Percentiles rank a stretch among this genome's conserved stretches.
Evolutionary conservation across 2,888 invertebrate species (phyloP).

Genomic region (Congeria kusceri): DNA sequence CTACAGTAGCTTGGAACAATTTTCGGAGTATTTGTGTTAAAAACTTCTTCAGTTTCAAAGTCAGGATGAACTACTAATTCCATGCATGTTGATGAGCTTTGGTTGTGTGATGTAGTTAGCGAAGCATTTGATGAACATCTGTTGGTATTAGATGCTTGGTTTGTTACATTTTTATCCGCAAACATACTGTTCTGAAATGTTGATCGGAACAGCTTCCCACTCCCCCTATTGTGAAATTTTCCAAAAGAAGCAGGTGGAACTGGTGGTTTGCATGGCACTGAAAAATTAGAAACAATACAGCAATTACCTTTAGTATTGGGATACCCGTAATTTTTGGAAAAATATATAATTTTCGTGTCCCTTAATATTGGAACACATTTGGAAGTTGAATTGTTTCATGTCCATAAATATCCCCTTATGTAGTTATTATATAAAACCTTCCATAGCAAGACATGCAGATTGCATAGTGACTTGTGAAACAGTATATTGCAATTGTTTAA

Average conservation of each 20-base stretch:
- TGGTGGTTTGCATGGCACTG: slow-evolving; percentile 58
- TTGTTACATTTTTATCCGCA: slow-evolving; percentile 9
- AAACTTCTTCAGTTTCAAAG: slow-evolving; percentile 17
- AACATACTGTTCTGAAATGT: slow-evolving; percentile 60
- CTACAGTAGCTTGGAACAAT: slow-evolving; percentile 44
- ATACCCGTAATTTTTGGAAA: too few relatives aligned
- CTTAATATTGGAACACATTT: too few relatives aligned
- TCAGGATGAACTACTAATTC: slow-evolving; percentile 45
- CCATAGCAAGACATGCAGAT: too few relatives aligned
- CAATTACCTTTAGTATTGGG: too few relatives aligned
- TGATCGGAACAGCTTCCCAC: slow-evolving; percentile 66
- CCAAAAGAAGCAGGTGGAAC: slow-evolving; percentile 53
- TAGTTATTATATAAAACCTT: too few relatives aligned
- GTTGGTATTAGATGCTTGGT: neutral
- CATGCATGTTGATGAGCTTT: slow-evolving; percentile 2
- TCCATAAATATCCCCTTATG: too few relatives aligned
- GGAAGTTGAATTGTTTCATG: too few relatives aligned
- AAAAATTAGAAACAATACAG: slow-evolving; percentile 15
- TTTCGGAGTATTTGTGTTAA: slow-evolving; percentile 30
- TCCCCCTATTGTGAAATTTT: slow-evolving; percentile 69
- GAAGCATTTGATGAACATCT: neutral
- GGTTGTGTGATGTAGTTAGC: neutral
- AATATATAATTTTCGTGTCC: too few relatives aligned
- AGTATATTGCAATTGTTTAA: too few relatives aligned
- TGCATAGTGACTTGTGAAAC: too few relatives aligned